These are phyloP conservation scores for Toxotes lorentzi DNA, from an alignment of 2,797 vertebrate genomes.

Conservation along the genomic window DNA sequence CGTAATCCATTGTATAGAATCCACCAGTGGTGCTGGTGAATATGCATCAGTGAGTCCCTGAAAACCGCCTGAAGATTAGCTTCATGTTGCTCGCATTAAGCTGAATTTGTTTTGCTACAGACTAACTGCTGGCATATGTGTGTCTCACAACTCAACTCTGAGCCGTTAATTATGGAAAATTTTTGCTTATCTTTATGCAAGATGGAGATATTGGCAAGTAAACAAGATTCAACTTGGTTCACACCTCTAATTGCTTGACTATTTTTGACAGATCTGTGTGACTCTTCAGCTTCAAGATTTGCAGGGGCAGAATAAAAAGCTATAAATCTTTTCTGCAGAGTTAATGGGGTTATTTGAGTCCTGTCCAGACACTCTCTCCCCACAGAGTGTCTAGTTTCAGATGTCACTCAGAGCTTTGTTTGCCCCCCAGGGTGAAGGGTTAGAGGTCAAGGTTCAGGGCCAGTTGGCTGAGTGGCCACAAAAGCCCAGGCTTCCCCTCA, in stretches of 20 bases:
- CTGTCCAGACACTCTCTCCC: conserved; percentile 84
- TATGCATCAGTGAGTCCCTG: conserved; percentile 52
- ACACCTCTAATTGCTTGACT: conserved; percentile 76
- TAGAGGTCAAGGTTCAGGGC: conserved; percentile 86
- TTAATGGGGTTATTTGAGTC: conserved; percentile 86
- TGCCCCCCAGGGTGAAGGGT: conserved; percentile 85
- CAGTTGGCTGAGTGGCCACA: conserved; percentile 86
- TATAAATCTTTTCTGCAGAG: conserved; percentile 81
- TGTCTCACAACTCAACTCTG: conserved; percentile 55
- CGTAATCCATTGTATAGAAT: conserved; percentile 58
- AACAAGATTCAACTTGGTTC: conserved; percentile 67
- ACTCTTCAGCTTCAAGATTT: conserved; percentile 66
- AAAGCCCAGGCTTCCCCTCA: conserved; percentile 81
- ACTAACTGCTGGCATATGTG: conserved; percentile 61
- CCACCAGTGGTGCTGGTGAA: conserved; percentile 55
- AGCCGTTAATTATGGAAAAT: conserved; percentile 68
- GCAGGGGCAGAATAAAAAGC: conserved; percentile 69
- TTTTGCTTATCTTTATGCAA: conserved; percentile 63
- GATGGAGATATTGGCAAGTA: conserved; percentile 72
- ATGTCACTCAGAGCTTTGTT: conserved; percentile 88
- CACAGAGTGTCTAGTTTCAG: conserved; percentile 85
- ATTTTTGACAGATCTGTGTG: conserved; percentile 68
- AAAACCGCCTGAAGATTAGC: conserved; percentile 47
- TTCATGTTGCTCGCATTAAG: conserved; percentile 64
- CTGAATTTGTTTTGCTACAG: conserved; percentile 59